Evolutionary conservation across 2,797 vertebrate species (phyloP).

Genomic region (Melanotaenia boesemani): DNA sequence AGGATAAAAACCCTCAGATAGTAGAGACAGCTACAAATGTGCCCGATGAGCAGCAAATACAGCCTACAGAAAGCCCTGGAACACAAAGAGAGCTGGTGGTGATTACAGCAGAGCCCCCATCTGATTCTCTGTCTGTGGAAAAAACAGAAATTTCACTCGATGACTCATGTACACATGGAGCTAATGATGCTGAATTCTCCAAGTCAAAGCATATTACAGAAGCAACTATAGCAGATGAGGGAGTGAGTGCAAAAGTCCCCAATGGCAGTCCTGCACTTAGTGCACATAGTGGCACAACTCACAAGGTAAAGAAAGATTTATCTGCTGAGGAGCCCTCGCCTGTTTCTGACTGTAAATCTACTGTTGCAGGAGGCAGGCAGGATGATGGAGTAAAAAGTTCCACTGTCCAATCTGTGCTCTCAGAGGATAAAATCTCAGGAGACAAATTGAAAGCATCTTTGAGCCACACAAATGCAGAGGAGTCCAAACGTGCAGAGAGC

Average conservation of each 20-base stretch:
- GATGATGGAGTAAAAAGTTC: conserved; percentile 5
- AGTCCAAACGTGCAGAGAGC: conserved; percentile 16
- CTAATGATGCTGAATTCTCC: conserved; percentile 46
- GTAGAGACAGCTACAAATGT: conserved; percentile 12
- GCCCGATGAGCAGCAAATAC: conserved; percentile 35
- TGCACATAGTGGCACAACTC: conserved; percentile 7
- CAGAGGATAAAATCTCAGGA: conserved; percentile 28
- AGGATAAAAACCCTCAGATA: conserved; percentile 37
- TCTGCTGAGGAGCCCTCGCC: conserved; percentile 1
- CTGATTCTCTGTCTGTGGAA: conserved; percentile 61
- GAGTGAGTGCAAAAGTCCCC: conserved; percentile 37
- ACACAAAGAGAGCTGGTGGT: conserved; percentile 27
- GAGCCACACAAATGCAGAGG: conserved; percentile 6
- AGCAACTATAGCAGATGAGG: conserved; percentile 28
- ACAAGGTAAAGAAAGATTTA: conserved; percentile 5
- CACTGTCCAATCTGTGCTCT: conserved; percentile 20
- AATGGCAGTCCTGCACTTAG: conserved; percentile 20
- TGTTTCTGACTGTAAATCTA: conserved; percentile 29
- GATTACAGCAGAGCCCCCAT: conserved; percentile 37
- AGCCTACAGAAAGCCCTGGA: conserved; percentile 42
- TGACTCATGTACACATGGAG: conserved; percentile 72
- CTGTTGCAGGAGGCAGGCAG: background rate
- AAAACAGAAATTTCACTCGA: conserved; percentile 54
- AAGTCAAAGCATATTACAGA: conserved; percentile 41
- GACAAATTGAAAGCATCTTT: conserved; percentile 12